phyloP scores from a whole-genome alignment of 1,140 invertebrate species.

The Microplitis demolitor region DNA sequence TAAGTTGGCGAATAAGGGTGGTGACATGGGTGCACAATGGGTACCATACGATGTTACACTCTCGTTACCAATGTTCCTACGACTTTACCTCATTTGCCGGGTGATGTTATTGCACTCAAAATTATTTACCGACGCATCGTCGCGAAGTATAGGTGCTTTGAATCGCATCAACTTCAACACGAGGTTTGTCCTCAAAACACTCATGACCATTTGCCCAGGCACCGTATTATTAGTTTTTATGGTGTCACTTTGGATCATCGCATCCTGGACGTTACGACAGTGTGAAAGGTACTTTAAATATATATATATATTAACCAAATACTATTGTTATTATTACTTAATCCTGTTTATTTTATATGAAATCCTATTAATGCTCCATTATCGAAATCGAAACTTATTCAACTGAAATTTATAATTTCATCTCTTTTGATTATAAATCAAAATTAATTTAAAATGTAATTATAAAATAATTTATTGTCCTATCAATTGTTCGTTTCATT shows the following conservation, averaged over 20 bases:
- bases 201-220: constrained; percentile 99
- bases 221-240: constrained; percentile 98
- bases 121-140: constrained; percentile 98
- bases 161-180: constrained; percentile 99
- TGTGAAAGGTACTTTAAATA: constrained; percentile 87
- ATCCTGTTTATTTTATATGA: not conserved
- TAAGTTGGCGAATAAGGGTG: constrained; percentile 89
- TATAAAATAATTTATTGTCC: too few species aligned
- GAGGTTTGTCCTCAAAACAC: constrained; percentile 97
- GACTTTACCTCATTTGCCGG: constrained; percentile 98
- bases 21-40: constrained; percentile 80
- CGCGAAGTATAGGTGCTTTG: constrained; percentile 91
- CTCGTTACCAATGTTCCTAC: constrained; percentile 98
- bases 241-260: constrained; percentile 99
- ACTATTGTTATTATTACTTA: not conserved
- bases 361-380: not conserved
- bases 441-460: too few species aligned
- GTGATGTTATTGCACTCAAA: constrained; percentile 99
- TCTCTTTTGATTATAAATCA: not conserved
- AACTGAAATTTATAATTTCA: not conserved
- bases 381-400: too few species aligned
- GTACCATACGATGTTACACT: constrained; percentile 95
- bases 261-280: constrained; percentile 96
- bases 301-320: not conserved
- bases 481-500: too few species aligned